Evolutionary conservation across 2,113 vertebrate genomes (phyloP).

Genomic region (Andinoacara biseriatus): DNA sequence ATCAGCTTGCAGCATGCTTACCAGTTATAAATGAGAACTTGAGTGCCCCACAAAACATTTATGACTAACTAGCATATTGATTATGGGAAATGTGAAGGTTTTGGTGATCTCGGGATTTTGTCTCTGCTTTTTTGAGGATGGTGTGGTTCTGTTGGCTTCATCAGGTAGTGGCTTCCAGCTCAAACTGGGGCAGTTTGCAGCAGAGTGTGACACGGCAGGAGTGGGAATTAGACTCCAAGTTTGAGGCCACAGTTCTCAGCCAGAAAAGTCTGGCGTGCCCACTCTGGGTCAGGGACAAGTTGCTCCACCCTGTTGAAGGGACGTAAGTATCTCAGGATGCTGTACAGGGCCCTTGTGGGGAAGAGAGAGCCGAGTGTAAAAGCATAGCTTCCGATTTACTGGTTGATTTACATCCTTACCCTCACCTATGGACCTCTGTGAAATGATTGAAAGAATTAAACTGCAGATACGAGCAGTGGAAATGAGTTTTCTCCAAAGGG

Average conservation of each 20-base stretch:
- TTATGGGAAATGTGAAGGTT: not conserved
- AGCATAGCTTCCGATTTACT: too few species aligned
- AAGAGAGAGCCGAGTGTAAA: too few species aligned
- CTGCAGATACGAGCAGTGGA: too few species aligned
- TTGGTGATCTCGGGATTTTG: not conserved
- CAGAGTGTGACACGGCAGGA: not conserved
- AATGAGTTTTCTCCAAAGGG: too few species aligned
- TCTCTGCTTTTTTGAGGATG: not conserved
- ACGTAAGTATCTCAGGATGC: not conserved
- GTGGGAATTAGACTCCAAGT: not conserved
- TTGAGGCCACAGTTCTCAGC: not conserved
- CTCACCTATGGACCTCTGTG: too few species aligned
- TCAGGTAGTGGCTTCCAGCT: not conserved
- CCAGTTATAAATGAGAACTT: too few species aligned
- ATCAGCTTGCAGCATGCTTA: too few species aligned
- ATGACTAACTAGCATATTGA: not conserved
- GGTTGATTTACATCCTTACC: too few species aligned
- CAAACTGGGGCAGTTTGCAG: rapidly evolving
- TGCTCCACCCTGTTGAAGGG: too few species aligned
- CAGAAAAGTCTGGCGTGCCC: not conserved
- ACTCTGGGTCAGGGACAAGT: not conserved
- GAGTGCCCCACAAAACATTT: too few species aligned
- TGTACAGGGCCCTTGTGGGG: not conserved
- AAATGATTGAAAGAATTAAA: too few species aligned
- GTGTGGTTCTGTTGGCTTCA: rapidly evolving